These are phyloP conservation scores for Bombus cullumanus DNA, from an alignment of 1,140 invertebrate species.

Conservation along the genomic window DNA sequence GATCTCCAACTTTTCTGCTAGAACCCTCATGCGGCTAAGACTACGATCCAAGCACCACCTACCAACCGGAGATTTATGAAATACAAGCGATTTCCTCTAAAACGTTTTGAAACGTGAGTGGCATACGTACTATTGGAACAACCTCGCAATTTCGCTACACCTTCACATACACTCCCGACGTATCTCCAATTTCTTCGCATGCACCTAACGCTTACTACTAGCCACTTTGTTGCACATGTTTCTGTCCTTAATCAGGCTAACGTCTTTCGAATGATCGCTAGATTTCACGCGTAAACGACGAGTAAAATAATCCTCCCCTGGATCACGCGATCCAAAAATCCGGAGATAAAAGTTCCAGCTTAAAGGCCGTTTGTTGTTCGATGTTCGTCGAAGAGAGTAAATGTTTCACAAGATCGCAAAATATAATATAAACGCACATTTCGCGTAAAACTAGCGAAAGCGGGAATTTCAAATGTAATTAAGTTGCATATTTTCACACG, in stretches of 20 bases:
- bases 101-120: slow-evolving; percentile 60
- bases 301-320: not conserved
- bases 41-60: slow-evolving; percentile 9
- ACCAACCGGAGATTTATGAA: slow-evolving; percentile 59
- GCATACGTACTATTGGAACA: slow-evolving; percentile 40
- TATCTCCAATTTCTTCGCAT: not conserved
- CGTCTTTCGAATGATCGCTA: slow-evolving; percentile 13
- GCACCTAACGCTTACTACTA: not conserved
- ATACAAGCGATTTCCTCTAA: slow-evolving; percentile 63
- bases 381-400: not conserved
- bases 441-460: not conserved
- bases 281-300: not conserved
- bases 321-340: not conserved
- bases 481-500: not conserved
- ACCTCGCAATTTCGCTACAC: not conserved
- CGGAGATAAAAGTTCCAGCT: no score
- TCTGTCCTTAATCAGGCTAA: slow-evolving; percentile 6
- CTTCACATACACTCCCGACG: not conserved
- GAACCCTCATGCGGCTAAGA: slow-evolving; percentile 37
- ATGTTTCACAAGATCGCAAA: not conserved
- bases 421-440: no score
- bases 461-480: not conserved
- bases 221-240: no score
- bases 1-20: slow-evolving; percentile 40
- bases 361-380: not conserved